Evolutionary conservation across 1,140 invertebrate genomes (phyloP), one percentile per base, ranked within the genome.

Genomic region (Andricus grossulariae): DNA sequence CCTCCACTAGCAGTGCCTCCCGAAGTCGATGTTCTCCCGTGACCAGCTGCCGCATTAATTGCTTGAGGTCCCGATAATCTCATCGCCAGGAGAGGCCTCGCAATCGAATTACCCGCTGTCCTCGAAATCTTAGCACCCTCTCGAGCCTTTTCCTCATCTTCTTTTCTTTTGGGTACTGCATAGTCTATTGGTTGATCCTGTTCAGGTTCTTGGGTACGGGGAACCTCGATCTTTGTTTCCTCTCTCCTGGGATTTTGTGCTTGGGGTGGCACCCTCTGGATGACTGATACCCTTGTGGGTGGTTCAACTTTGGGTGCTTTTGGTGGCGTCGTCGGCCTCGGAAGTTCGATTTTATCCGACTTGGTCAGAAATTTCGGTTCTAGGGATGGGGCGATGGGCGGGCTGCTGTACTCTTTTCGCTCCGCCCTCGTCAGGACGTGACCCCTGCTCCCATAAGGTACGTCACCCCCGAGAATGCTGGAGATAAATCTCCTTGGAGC

Each of bases 131-230:
- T 87, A 90, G 93, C 90, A 89, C 92, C 80, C 92, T 94, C 90
- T 91, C 94, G 90, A 88, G 92, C 88, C 77, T 93, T 90, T 45
- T 93, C 93, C 73, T 95, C 94, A 85, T 95, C 93, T 21, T 94
- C 93, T 78, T 94, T 93, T 74, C 95, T 94, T 88, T 96, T 97
- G 18, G 96, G 96, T 75, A 97, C 95, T 82, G 95, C 96, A 88
- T 97, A 97, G 86, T 97, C 96, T 72, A 97, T 97, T 0, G 96
- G 96, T 81, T 96, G 96, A 66, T 97, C 96, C 90, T 92, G 91
- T 83, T 92, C 92, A 0, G 93, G 93, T 78, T 92, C 92, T 72
- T 88, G 89, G 6, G 86, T 88, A 13, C 89, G 86, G 1, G 89
- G 86, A 45, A 90, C 80, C 73, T 89, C 89, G 72, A 90, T 78